Conservation (phyloP, 2,113 vertebrate genomes). For the Cryptomyrus ogoouensis region DNA sequence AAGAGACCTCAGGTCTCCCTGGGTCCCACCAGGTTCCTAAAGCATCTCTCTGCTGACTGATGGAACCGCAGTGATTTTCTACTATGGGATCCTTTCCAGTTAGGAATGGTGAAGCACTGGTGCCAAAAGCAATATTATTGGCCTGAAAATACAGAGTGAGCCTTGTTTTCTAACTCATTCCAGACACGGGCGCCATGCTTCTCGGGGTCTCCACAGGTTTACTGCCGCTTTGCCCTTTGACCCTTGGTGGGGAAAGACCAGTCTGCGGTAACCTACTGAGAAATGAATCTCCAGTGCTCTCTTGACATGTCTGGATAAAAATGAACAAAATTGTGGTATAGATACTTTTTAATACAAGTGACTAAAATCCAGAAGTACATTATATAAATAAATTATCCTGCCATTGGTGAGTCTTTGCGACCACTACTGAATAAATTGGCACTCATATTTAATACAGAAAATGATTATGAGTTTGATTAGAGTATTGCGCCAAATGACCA, state of each 20-base stretch:
- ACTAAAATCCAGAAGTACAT: not conserved
- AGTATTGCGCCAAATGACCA: not conserved
- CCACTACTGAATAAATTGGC: not conserved
- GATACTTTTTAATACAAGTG: not conserved
- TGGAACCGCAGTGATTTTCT: not conserved
- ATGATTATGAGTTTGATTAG: not conserved
- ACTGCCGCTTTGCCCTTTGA: not conserved
- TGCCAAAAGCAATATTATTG: constrained; percentile 40
- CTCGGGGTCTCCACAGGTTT: constrained; percentile 18
- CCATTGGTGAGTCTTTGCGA: not conserved
- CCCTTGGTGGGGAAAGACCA: not conserved
- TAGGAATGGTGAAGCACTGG: constrained; percentile 22
- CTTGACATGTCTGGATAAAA: not conserved
- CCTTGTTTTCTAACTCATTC: constrained; percentile 45
- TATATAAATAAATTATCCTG: not conserved
- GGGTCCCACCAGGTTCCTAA: not conserved
- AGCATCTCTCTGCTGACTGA: not conserved
- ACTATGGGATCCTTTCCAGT: constrained; percentile 24
- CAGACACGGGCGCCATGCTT: constrained; percentile 30
- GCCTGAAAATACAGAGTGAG: constrained; percentile 37
- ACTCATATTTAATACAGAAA: not conserved
- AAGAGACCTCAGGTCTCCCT: not conserved
- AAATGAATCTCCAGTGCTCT: not conserved
- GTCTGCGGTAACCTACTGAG: not conserved
- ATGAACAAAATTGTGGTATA: not conserved